Evolutionary conservation across 1,140 invertebrate species (phyloP).

Genomic region (Argopecten irradians): DNA sequence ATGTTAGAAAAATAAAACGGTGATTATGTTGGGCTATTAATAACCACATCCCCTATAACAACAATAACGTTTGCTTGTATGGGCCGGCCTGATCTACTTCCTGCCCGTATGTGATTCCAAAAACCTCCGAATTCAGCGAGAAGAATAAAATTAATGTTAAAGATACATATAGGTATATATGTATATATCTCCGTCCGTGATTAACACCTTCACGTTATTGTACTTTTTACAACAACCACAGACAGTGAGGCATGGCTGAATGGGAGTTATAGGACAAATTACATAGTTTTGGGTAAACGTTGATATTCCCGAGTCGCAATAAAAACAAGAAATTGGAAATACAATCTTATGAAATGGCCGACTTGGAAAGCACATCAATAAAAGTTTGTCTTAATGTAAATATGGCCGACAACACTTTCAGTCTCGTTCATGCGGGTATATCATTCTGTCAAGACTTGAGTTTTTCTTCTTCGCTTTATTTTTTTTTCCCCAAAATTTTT

Average conservation of each 20-base stretch:
- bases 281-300: not conserved
- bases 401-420: not conserved
- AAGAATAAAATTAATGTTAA: not conserved
- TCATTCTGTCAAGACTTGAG: not conserved
- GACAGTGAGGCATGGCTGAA: not conserved
- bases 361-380: not conserved
- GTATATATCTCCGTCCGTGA: not conserved
- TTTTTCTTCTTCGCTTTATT: not conserved
- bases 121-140: not conserved
- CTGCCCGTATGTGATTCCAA: not conserved
- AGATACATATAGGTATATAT: not conserved
- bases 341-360: not conserved
- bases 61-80: not conserved
- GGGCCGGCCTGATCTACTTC: not conserved
- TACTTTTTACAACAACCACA: not conserved
- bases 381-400: not conserved
- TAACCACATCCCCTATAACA: not conserved
- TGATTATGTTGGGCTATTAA: not conserved
- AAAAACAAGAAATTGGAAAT: slow-evolving; percentile 9
- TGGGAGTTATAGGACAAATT: not conserved
- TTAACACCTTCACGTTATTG: not conserved
- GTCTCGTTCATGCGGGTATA: not conserved
- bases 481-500: not conserved
- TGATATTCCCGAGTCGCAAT: not conserved
- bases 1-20: not conserved